These are phyloP conservation scores for Bubo bubo DNA, from an alignment of 2,113 vertebrate genomes.

Conservation along the genomic window DNA sequence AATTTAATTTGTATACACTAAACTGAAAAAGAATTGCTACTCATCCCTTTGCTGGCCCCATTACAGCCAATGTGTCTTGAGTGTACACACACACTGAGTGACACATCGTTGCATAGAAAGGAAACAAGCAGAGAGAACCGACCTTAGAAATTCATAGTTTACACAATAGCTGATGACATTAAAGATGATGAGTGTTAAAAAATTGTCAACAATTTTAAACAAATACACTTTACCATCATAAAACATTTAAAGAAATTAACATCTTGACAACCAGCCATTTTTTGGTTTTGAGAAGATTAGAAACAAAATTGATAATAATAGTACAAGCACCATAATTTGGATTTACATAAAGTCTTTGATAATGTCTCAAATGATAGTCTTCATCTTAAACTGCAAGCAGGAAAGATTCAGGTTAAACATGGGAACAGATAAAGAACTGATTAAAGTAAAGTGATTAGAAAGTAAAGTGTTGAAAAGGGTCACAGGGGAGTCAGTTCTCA, in stretches of 20 bases:
- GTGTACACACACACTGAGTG: not conserved
- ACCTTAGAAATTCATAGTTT: not conserved
- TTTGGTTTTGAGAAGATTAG: conserved; percentile 10
- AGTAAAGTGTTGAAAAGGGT: conserved; percentile 55
- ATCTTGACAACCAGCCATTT: not conserved
- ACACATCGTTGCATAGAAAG: not conserved
- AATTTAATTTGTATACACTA: not conserved
- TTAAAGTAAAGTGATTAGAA: conserved; percentile 67
- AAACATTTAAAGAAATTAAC: not conserved
- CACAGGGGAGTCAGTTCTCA: conserved; percentile 54
- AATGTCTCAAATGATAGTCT: conserved; percentile 23
- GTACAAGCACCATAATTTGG: conserved; percentile 38
- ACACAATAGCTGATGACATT: not conserved
- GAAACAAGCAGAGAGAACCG: not conserved
- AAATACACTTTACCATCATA: not conserved
- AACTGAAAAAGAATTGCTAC: not conserved
- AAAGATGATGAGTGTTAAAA: not conserved
- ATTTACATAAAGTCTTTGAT: conserved; percentile 53
- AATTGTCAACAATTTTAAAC: not conserved
- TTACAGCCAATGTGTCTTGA: not conserved
- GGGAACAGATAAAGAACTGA: conserved; percentile 62
- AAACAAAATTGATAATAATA: conserved; percentile 32
- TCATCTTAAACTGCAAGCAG: conserved; percentile 51
- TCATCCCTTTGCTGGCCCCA: not conserved
- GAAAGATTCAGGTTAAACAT: conserved; percentile 57